Base-by-base conservation (phyloP, 1,140 invertebrate species). In the Heterodera schachtii region DNA sequence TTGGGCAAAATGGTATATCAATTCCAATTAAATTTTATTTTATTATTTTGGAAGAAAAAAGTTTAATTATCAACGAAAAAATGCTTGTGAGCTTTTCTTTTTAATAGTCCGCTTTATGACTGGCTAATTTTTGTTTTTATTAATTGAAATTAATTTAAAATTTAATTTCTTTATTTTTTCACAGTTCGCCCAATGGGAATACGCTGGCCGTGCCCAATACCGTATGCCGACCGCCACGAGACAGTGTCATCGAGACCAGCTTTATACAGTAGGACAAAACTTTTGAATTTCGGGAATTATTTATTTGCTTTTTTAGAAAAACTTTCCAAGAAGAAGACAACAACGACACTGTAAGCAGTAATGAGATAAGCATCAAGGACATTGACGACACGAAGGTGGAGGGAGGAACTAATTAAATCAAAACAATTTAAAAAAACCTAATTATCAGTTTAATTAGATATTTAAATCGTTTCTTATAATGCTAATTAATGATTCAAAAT, bases 261-360 rank as follows among this genome's bases (percentile, higher is more conserved):
- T 84, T 84, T 71, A 84, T 84, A 77, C 84, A 86, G 85, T 86
- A 46, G 31, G 41, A 21, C 31, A 9, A 41, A 21, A 71, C 31
- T 43, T 13, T 3, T 41, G 16, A 78, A 70, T 66, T 43, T 78
- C 9, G 41, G 69, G 7, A 41, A 31, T 46, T 3, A 69, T 44
- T 76, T 76, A 11, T 52, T 52, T 67, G 70, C 47, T 16, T 71
- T 78, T 49, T 69, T 43, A 66, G 81, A 44, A 75, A 80, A 67
- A 52, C 84, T 74, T 82, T 77, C 46, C 83, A 86, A 57, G 69
- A 75, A 67, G 64, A 79, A 46, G 78, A 85, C 49, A 84, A 78
- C 81, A 44, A 47, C 52, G 87, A 88, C 80, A 87, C 87, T 46
- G 21, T 89, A 13, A 78, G 52, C 60, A 88, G 82, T 80, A 69